phyloP scores from a whole-genome alignment of 2,797 vertebrate genomes.

The Xerus rutilus region DNA sequence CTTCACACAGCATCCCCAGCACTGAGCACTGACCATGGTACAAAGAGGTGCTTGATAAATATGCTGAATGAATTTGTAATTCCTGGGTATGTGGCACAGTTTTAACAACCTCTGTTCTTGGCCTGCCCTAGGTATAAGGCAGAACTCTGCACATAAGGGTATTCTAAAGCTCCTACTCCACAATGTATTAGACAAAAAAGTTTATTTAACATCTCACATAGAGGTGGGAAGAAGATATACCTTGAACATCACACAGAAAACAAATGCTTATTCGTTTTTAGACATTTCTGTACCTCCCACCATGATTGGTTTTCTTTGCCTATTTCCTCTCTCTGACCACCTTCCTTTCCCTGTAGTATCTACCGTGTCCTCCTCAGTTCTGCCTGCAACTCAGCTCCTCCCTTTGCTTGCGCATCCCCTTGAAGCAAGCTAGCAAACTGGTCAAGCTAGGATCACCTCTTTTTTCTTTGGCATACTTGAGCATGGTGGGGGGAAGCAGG shows the following conservation, averaged over 20 bases:
- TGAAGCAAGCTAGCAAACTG: background rate
- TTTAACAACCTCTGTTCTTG: background rate
- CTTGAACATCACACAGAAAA: background rate
- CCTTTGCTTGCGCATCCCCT: background rate
- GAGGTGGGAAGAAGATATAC: background rate
- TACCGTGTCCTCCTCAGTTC: background rate
- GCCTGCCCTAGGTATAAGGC: background rate
- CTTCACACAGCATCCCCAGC: background rate
- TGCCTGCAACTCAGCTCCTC: background rate
- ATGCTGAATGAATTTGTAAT: background rate
- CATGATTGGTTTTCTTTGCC: background rate
- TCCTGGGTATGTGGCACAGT: background rate
- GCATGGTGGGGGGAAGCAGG: background rate
- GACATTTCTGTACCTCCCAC: background rate
- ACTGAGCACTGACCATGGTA: background rate
- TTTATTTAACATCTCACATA: background rate
- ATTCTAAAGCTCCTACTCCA: background rate
- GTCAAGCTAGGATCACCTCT: background rate
- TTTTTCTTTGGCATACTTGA: background rate
- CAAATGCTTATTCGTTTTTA: conserved; percentile 3
- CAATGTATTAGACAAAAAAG: background rate
- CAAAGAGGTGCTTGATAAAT: background rate
- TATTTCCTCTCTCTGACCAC: background rate
- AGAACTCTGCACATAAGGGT: background rate
- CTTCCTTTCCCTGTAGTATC: background rate